Percentiles rank a stretch among this genome's conserved stretches.
phyloP scores from a whole-genome alignment of 1,140 invertebrate species.

The Myzus persicae region DNA sequence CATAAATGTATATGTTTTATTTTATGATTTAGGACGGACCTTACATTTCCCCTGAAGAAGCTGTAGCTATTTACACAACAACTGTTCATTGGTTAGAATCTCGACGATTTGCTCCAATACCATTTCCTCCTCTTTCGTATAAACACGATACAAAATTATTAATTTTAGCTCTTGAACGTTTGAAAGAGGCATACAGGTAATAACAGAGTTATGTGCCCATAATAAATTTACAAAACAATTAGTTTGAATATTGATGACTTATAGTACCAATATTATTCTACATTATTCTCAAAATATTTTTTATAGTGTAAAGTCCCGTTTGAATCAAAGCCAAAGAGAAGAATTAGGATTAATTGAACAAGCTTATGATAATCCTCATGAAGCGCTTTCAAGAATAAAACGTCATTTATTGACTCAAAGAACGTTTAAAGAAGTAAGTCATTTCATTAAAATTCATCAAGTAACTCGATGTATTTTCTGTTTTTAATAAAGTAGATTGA shows the following conservation, averaged over 20 bases:
- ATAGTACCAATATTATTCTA: conserved; percentile 60
- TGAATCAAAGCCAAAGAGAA: conserved; percentile 99
- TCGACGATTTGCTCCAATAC: conserved; percentile 96
- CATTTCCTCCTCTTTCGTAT: conserved; percentile 98
- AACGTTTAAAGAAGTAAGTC: conserved; percentile 92
- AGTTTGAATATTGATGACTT: conserved; percentile 29
- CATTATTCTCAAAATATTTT: background rate
- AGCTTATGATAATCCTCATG: conserved; percentile 99
- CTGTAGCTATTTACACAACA: conserved; percentile 99
- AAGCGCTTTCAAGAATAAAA: conserved; percentile 98
- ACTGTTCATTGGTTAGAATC: conserved; percentile 99
- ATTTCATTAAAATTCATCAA: no score
- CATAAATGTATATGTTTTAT: conserved; percentile 11
- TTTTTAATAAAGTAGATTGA: background rate
- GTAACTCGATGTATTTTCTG: background rate
- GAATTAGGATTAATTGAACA: conserved; percentile 99
- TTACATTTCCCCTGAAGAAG: conserved; percentile 99
- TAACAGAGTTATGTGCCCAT: background rate
- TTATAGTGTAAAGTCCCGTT: conserved; percentile 90
- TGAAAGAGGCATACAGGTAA: conserved; percentile 95
- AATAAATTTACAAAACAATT: background rate
- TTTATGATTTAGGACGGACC: conserved; percentile 82
- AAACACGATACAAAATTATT: conserved; percentile 99
- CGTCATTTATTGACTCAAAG: conserved; percentile 97
- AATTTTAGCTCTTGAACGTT: conserved; percentile 93